Percentiles rank a stretch among this genome's conserved stretches.
Evolutionary conservation across 2,113 vertebrate species (phyloP).

Genomic region (Ailurus styani): DNA sequence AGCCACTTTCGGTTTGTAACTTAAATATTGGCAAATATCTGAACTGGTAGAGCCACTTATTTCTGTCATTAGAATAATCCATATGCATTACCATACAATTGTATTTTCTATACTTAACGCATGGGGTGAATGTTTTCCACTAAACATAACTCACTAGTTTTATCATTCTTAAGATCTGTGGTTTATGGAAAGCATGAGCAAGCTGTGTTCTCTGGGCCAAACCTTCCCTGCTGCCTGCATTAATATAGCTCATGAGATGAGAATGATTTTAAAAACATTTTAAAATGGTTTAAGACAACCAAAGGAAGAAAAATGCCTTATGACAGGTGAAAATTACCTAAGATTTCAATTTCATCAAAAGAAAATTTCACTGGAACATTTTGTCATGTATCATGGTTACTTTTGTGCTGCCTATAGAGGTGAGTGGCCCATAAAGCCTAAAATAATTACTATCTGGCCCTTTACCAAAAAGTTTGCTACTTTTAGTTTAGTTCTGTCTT

Average conservation of each 20-base stretch:
- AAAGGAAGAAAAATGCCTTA: neutral
- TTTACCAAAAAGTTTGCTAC: neutral
- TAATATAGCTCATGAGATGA: neutral
- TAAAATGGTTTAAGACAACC: neutral
- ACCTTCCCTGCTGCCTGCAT: neutral
- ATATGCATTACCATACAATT: neutral
- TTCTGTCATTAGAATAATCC: neutral
- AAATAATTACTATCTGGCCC: neutral
- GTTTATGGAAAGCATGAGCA: neutral
- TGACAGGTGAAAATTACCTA: neutral
- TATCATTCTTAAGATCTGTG: neutral
- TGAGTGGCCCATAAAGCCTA: neutral
- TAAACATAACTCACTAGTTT: neutral
- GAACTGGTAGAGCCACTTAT: neutral
- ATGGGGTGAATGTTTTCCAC: neutral
- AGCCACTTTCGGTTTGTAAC: neutral
- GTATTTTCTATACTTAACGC: neutral
- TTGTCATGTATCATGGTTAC: neutral
- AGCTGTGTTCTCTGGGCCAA: neutral
- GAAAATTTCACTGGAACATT: neutral
- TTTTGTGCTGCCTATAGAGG: neutral
- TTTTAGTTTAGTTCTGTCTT: neutral
- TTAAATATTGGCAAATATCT: constrained; percentile 24
- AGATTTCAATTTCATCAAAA: neutral
- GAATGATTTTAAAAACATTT: neutral